phyloP scores from a whole-genome alignment of 2,113 vertebrate genomes.

The Muntiacus muntjak region DNA sequence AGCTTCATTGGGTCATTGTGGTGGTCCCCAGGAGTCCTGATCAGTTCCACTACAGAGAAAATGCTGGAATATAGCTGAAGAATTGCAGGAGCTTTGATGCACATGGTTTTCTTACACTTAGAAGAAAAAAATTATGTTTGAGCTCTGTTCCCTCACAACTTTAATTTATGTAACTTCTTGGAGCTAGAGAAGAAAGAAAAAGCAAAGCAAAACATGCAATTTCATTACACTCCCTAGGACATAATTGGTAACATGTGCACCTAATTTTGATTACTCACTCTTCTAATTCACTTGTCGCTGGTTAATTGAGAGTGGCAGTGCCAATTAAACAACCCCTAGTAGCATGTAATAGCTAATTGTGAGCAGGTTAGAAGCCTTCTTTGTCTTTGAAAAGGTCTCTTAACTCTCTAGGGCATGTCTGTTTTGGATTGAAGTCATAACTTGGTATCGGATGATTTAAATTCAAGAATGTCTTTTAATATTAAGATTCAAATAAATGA shows the following conservation, averaged over 20 bases:
- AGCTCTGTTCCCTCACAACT: constrained; percentile 21
- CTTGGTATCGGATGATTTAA: constrained; percentile 72
- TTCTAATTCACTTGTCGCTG: constrained; percentile 70
- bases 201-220: constrained; percentile 67
- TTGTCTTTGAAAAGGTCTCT: constrained; percentile 77
- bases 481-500: constrained; percentile 76
- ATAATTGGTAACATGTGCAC: constrained; percentile 76
- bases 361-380: constrained; percentile 71
- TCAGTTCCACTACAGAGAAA: not conserved
- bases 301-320: constrained; percentile 80
- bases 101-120: constrained; percentile 4
- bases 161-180: constrained; percentile 70
- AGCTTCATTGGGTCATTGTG: not conserved
- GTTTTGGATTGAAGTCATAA: constrained; percentile 72
- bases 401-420: constrained; percentile 70
- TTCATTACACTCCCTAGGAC: constrained; percentile 66
- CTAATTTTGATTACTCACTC: constrained; percentile 65
- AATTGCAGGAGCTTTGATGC: not conserved
- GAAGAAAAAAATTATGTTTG: constrained; percentile 42
- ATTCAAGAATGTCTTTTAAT: constrained; percentile 71
- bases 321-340: constrained; percentile 80
- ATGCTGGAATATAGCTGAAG: not conserved
- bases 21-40: not conserved
- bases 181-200: constrained; percentile 69
- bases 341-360: constrained; percentile 81